A percentile compares a stretch with the other conserved stretches of the same genome.
phyloP scores from a whole-genome alignment of 2,113 vertebrate genomes.

The Myotis yumanensis region DNA sequence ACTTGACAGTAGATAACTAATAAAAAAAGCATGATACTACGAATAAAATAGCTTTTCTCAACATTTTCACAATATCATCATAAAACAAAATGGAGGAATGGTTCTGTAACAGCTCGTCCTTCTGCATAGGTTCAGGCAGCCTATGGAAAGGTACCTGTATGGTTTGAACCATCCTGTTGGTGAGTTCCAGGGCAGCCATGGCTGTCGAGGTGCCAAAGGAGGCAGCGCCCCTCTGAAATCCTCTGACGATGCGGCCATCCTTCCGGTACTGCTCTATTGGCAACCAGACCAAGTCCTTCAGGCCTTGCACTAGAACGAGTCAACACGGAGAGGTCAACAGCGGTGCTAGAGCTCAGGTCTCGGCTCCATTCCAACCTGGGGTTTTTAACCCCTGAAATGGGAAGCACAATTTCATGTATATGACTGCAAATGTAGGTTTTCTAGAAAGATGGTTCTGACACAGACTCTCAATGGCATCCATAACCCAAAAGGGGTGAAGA shows the following conservation, averaged over 20 bases:
- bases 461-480: background rate
- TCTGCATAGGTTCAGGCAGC: background rate
- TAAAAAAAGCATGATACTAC: background rate
- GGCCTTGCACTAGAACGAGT: conserved; percentile 91
- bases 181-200: conserved; percentile 97
- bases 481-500: background rate
- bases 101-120: background rate
- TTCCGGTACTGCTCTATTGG: conserved; percentile 98
- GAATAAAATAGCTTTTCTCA: background rate
- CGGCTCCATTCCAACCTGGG: no score
- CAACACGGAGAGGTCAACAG: background rate
- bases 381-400: background rate
- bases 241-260: conserved; percentile 95
- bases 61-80: background rate
- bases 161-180: conserved; percentile 97
- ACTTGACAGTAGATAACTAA: background rate
- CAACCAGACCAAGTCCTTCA: conserved; percentile 98
- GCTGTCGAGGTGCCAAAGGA: conserved; percentile 98
- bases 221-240: conserved; percentile 95
- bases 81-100: background rate
- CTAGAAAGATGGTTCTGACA: background rate
- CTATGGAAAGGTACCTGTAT: conserved; percentile 89
- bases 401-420: background rate
- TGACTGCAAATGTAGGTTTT: background rate
- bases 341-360: background rate